These are phyloP conservation scores for Pyrrhosoma nymphula DNA, from an alignment of 2,888 invertebrate species.

Conservation along the genomic window DNA sequence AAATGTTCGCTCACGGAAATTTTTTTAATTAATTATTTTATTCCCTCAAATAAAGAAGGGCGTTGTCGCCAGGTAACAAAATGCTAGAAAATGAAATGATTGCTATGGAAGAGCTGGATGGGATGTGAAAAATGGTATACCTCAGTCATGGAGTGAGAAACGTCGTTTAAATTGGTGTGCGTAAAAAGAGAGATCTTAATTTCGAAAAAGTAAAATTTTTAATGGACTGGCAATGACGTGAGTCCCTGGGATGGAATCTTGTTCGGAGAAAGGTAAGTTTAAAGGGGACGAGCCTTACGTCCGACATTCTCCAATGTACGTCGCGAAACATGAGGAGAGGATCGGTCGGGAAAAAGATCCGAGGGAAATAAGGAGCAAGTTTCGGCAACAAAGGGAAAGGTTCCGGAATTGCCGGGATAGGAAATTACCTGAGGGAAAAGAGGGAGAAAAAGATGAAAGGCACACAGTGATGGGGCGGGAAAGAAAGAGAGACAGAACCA, in stretches of 20 bases:
- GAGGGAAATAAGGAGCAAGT: slow-evolving; percentile 28
- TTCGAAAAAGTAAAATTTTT: no score
- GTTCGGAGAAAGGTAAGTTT: background rate
- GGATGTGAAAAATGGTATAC: no score
- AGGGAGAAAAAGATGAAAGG: slow-evolving; percentile 16
- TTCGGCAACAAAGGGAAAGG: slow-evolving; percentile 16
- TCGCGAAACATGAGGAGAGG: background rate
- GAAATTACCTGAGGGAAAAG: slow-evolving; percentile 32
- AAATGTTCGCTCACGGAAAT: no score
- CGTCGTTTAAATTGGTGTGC: no score
- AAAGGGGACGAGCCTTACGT: background rate
- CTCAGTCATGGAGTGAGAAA: no score
- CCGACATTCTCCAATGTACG: background rate
- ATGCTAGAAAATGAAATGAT: no score
- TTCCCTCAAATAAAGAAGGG: no score
- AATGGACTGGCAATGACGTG: background rate
- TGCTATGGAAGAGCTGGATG: no score
- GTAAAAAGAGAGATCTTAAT: no score
- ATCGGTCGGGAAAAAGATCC: background rate
- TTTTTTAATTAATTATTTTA: no score
- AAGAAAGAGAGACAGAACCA: background rate
- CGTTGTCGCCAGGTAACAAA: no score
- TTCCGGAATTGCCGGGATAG: slow-evolving; percentile 10
- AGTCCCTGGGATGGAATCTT: background rate
- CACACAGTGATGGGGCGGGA: background rate